Evolutionary conservation across 2,797 vertebrate genomes (phyloP), one percentile per base, ranked within the genome.

Genomic region (Delichon dasypus): DNA sequence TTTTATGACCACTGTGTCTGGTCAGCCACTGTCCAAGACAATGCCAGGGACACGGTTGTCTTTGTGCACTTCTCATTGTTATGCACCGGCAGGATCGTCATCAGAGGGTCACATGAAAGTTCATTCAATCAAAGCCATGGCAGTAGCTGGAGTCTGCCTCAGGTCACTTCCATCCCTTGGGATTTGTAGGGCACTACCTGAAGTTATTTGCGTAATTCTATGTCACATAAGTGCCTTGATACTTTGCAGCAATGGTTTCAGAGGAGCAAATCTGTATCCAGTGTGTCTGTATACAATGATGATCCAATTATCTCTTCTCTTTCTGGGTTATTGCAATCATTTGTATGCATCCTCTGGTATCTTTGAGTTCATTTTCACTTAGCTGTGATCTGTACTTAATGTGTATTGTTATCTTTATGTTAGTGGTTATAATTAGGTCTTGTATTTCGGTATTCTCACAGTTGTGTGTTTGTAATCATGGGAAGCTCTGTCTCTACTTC

Each of bases 51-150:
- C 70, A n/a, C 29, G 90, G 77, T 91, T 96, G 90, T 94, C 95
- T 94, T 91, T 94, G 72, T 95, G 92, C 68, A 50, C n/a, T 86
- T 84, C 94, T 96, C 96, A 93, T 96, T 97, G 91, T 95, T 97
- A 97, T 97, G 96, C 97, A 89, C 78, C 12, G 5, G 76, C 94
- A 97, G 96, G 88, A 93, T 89, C 79, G 16, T 88, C 91, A 87
- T 84, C 87, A 34, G 84, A 93, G 93, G 95, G 95, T 97, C 96
- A 97, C 94, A 58, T 84, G 93, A 93, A 94, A 97, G 96, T 97
- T 97, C 97, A 97, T 97, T 96, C 97, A 96, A 97, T 97, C 97
- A 97, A 96, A 97, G 93, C 96, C 79, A 13, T 79, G 89, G 95
- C 96, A 94, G 90, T 95, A 97, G 94, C 92, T 94, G 55, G 88